Evolutionary conservation across 2,888 invertebrate genomes (phyloP), one percentile per base, ranked within the genome.

Genomic region (Tenodera sinensis): DNA sequence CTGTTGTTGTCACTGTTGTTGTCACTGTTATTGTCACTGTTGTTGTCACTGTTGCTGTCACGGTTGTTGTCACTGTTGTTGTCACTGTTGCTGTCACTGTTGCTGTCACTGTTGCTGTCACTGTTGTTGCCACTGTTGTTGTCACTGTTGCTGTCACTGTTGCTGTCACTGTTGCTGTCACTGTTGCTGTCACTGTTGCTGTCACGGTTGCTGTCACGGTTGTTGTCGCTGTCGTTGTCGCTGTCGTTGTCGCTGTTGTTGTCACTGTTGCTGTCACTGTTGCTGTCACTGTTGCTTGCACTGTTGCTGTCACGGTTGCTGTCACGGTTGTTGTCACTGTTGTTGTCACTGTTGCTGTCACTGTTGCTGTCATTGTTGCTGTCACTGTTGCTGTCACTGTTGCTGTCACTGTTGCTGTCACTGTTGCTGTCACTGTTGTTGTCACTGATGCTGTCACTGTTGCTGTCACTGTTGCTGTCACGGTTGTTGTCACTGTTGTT

Each of bases 221-320:
- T n/a, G n/a, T 83, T 81, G 71, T 89, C 89, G 28, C 89, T 87
- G 30, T 88, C 89, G 12, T 81, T 89, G 28, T 85, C 89, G 12
- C 71, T 87, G 85, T 89, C 87, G 6, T 82, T 86, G 82, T 86
- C 84, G 25, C 87, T 84, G 28, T 89, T 83, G 3, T 28, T 88
- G 83, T 88, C 88, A 20, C 88, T 88, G 83, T 88, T 83, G 20
- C 88, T 88, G 83, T 88, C 88, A 20, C 88, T 83, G 81, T 87
- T 82, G 9, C 81, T 87, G 20, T 87, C 88, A 14, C 88, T 87
- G n/a, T n/a, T n/a, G n/a, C n/a, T n/a, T n/a, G n/a, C n/a, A n/a
- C n/a, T n/a, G n/a, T n/a, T n/a, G n/a, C 20, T 84, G n/a, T 8
- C 83, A 8, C 2, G 71, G 34, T n/a, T n/a, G n/a, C n/a, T n/a